Conservation (phyloP, 2,888 invertebrate species). For the Drosophila phalerata region DNA sequence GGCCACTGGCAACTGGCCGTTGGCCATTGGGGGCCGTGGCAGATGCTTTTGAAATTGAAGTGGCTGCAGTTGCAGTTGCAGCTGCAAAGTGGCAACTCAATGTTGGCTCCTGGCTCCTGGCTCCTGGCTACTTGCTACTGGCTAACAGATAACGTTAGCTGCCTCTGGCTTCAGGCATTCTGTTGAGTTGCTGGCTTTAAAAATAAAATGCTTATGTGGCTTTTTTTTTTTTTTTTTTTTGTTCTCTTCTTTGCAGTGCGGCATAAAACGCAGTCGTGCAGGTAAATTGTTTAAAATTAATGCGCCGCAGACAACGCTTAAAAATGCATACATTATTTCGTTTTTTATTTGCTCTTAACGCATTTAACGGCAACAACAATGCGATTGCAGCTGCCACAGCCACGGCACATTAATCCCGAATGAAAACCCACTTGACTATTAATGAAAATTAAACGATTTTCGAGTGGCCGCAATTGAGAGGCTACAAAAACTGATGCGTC, state of each 20-base stretch:
- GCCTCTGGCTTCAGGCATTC: constrained; percentile 28
- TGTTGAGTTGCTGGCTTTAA: constrained; percentile 63
- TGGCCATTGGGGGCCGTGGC: constrained; percentile 41
- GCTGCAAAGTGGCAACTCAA: constrained; percentile 16
- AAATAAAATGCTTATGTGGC: constrained; percentile 66
- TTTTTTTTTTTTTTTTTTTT: constrained; percentile 12
- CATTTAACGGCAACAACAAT: constrained; percentile 55
- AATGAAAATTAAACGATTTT: constrained; percentile 83
- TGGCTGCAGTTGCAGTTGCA: constrained; percentile 50
- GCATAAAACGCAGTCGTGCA: constrained; percentile 44
- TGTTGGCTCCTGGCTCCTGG: constrained; percentile 15
- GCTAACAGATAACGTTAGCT: constrained; percentile 30
- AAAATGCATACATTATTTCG: constrained; percentile 68
- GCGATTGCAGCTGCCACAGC: constrained; percentile 35
- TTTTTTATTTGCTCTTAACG: constrained; percentile 64
- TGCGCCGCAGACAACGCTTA: constrained; percentile 69
- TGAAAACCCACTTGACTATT: constrained; percentile 72
- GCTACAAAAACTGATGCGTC: constrained; percentile 22
- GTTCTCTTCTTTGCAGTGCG: constrained; percentile 5
- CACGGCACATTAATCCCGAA: constrained; percentile 73
- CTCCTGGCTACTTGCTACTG: neutral
- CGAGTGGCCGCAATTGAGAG: constrained; percentile 62
- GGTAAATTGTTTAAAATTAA: constrained; percentile 79
- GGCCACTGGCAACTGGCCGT: constrained; percentile 30
- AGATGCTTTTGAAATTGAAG: constrained; percentile 77